Evolutionary conservation across 2,888 invertebrate species (phyloP), one percentile per base, ranked within the genome.

Genomic region (Drosophila nr. fundita): DNA sequence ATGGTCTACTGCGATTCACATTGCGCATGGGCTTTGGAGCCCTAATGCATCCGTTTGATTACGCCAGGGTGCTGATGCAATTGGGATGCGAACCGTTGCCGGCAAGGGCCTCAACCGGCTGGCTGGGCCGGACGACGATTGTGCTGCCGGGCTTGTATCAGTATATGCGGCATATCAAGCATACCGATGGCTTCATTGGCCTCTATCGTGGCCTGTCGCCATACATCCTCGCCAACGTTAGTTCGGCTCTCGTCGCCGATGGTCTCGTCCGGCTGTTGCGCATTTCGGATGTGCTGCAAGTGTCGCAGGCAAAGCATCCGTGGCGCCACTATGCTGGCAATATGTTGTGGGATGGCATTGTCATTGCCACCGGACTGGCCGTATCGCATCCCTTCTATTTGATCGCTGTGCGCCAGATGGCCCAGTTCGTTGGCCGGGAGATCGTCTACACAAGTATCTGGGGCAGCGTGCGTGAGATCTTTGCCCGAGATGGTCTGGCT

Each of bases 331-430:
- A 67, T 5, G 1, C 18, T 0, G 61, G 68, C 66, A 76, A 78
- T 45, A 15, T 88, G 15, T 0, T 75, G 0, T 42, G 58, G 0
- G 65, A 81, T 18, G 45, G 48, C 4, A 2, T 80, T 6, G 62
- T 83, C 0, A 7, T 86, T 13, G 36, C 49, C 42, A 73, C 71
- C 0, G 81, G 76, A 1, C n/a, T 83, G 53, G 49, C 30, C 1
- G 15, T 83, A 0, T 68, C 87, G 5, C 89, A 85, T 42, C 89
- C 84, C 2, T 83, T 85, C 10, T 71, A 86, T 15, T 81, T 85
- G 4, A 42, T 85, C 15, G 61, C 81, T 24, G 78, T 83, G 42
- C 84, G 84, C 8, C 84, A 85, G 42, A 76, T 86, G 60, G 84
- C 83, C 2, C 83, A 86, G 55, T 88, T 88, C 4, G 76, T 85